Evolutionary conservation across 1,140 invertebrate genomes (phyloP), one percentile per base, ranked within the genome.

Genomic region (Pissodes strobi): DNA sequence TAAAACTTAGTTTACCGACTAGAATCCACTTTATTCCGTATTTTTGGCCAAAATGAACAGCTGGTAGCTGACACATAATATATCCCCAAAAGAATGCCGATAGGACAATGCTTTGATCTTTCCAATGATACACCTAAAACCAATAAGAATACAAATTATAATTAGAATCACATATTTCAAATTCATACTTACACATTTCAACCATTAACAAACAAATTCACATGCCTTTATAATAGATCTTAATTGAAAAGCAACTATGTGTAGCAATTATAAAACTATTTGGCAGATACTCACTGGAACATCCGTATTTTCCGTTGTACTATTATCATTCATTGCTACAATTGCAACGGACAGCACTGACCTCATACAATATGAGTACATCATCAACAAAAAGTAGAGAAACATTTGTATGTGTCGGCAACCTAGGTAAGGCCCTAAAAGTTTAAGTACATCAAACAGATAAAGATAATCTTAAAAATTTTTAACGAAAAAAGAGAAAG

Each of bases 11-110:
- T n/a, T 52, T 84, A 1, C 78, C 71, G 2, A 84, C 78, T 15
- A 93, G 79, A 6, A 90, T 79, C 21, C 78, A 77, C 71, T 87
- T 85, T 0, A 86, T 81, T 8, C 89, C 88, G 53, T 83, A 86
- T 9, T 79, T 81, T 58, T 88, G 82, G 0, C 85, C 84, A 0
- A 90, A 66, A 63, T 87, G 83, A 1, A 89, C 90, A 0, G 85
- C 88, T 0, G 88, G 86, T 2, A 93, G 81, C 76, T 78, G 76
- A 5, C 83, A 80, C 0, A 82, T 51, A 1, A 83, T 76, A 60
- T 84, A 84, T 12, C 82, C 82, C 83, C 84, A 87, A 66, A 89
- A 90, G 65, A 90, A 90, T 1, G 88, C 84, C 13, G 84, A 84
- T 1, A 89, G 71, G 19, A 87, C 82, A 2, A 83, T 43, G 9